A percentile compares a stretch with the other conserved stretches of the same genome.
phyloP scores from a whole-genome alignment of 2,888 invertebrate genomes.

The Willowsia nigromaculata region DNA sequence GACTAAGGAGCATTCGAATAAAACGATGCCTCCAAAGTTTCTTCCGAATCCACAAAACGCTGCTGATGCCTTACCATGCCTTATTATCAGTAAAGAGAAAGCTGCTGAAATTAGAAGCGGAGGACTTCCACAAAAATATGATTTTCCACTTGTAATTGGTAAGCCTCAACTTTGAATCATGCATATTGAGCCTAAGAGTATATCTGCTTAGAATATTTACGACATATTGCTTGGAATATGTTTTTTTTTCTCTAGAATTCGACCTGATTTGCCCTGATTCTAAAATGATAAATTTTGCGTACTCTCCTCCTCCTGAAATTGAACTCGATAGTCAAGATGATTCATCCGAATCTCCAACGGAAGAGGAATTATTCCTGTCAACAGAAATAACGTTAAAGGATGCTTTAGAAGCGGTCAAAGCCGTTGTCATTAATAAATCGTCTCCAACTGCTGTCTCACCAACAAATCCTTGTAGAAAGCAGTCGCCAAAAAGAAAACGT shows the following conservation, averaged over 20 bases:
- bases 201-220: no score
- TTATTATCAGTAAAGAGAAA: conserved; percentile 19
- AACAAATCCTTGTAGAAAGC: background rate
- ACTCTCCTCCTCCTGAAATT: background rate
- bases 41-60: background rate
- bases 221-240: background rate
- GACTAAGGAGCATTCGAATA: background rate
- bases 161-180: background rate
- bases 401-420: conserved; percentile 1
- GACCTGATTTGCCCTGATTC: background rate
- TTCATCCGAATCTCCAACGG: background rate
- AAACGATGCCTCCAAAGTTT: background rate
- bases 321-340: background rate
- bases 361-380: background rate
- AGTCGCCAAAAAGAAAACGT: background rate
- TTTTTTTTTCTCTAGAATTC: background rate
- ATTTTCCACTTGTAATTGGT: conserved; percentile 20
- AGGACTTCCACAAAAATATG: background rate
- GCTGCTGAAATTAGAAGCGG: conserved; percentile 4
- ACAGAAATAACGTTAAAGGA: background rate
- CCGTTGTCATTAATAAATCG: background rate
- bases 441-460: background rate
- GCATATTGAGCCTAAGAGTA: no score
- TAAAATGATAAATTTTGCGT: background rate
- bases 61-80: background rate